Evolutionary conservation across 2,113 vertebrate genomes (phyloP).

Genomic region (Oryzias javanicus): DNA sequence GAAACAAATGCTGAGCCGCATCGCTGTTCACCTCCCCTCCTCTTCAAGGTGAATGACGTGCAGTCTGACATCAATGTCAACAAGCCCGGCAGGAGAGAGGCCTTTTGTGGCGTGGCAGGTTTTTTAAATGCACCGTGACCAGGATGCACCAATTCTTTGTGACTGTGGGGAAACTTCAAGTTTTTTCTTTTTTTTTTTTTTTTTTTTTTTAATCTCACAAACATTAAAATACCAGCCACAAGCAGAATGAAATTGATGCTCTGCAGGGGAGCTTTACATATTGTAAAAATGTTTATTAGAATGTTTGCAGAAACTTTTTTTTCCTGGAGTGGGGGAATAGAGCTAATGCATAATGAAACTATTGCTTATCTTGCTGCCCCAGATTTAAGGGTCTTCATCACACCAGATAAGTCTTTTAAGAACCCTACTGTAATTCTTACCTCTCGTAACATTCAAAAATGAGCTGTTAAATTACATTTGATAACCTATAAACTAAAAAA

Average conservation of each 20-base stretch:
- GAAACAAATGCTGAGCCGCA: slow-evolving; percentile 1
- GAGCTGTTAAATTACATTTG: too few relatives aligned
- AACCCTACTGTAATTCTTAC: too few relatives aligned
- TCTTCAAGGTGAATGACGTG: slow-evolving; percentile 21
- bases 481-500: too few relatives aligned
- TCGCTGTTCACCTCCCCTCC: slow-evolving; percentile 15
- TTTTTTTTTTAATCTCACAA: not conserved
- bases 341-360: not conserved
- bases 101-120: not conserved
- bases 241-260: not conserved
- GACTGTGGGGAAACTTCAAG: not conserved
- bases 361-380: too few relatives aligned
- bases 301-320: not conserved
- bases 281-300: not conserved
- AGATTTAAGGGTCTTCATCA: too few relatives aligned
- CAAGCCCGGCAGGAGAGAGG: slow-evolving; percentile 11
- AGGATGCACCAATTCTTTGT: slow-evolving; percentile 1
- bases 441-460: too few relatives aligned
- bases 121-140: slow-evolving; percentile 24
- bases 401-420: too few relatives aligned
- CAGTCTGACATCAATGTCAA: slow-evolving; percentile 22
- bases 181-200: not conserved
- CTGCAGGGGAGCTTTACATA: not conserved
- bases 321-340: not conserved
- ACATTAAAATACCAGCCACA: slow-evolving; percentile 2